Evolutionary conservation across 2,888 invertebrate genomes (phyloP).

Genomic region (Drosophila rellima): DNA sequence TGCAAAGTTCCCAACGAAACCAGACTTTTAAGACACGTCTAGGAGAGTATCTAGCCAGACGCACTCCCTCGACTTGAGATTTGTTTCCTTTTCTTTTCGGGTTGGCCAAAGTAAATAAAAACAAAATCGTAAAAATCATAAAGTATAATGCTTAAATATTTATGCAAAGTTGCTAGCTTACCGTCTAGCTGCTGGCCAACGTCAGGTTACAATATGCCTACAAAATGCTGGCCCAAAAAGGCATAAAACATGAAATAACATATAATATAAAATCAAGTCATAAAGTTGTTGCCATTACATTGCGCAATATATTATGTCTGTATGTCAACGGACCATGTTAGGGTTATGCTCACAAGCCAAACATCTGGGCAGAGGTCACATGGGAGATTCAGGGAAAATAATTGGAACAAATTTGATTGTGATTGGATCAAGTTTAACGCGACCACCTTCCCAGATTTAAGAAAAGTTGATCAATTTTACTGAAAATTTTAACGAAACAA

Average conservation of each 20-base stretch:
- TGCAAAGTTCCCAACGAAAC: background rate
- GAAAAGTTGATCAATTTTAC: background rate
- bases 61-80: background rate
- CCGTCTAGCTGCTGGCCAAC: conserved; percentile 39
- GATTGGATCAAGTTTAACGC: conserved; percentile 38
- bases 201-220: conserved; percentile 27
- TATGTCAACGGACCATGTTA: conserved; percentile 23
- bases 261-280: conserved; percentile 75
- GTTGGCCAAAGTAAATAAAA: conserved; percentile 55
- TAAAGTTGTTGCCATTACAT: conserved; percentile 66
- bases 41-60: background rate
- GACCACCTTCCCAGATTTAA: background rate
- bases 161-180: conserved; percentile 69
- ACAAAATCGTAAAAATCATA: conserved; percentile 70
- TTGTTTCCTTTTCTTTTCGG: conserved; percentile 17
- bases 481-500: conserved; percentile 3
- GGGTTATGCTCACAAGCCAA: conserved; percentile 22
- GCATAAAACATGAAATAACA: conserved; percentile 76
- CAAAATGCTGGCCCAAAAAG: conserved; percentile 45
- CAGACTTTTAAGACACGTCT: background rate
- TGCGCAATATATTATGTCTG: conserved; percentile 33
- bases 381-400: conserved; percentile 19
- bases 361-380: conserved; percentile 7
- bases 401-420: conserved; percentile 57
- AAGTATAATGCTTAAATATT: conserved; percentile 73